phyloP scores from a whole-genome alignment of 2,888 invertebrate genomes.

The Mythimna impura region DNA sequence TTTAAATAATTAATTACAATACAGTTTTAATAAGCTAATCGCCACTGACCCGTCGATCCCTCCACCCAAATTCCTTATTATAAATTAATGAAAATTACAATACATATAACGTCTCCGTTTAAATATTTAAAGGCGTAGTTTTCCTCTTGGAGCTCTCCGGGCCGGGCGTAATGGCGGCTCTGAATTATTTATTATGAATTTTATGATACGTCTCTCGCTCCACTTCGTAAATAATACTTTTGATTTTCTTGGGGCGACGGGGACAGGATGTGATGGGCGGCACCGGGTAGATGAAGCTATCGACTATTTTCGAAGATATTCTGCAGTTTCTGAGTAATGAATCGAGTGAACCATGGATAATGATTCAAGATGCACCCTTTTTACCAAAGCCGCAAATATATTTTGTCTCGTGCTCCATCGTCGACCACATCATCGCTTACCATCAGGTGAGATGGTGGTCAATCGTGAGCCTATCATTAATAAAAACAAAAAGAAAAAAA shows the following conservation, averaged over 20 bases:
- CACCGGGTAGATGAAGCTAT: conserved; percentile 34
- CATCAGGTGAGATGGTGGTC: no score
- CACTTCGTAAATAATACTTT: conserved; percentile 82
- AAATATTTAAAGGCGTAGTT: conserved; percentile 87
- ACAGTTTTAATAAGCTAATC: conserved; percentile 65
- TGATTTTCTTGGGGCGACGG: conserved; percentile 74
- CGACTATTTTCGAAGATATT: conserved; percentile 9
- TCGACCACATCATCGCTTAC: no score
- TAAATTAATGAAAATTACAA: conserved; percentile 89
- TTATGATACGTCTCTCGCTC: conserved; percentile 84
- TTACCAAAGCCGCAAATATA: background rate
- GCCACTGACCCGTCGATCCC: conserved; percentile 66
- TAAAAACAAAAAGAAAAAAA: no score
- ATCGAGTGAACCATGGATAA: no score
- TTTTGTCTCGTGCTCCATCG: no score
- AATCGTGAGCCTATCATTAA: no score
- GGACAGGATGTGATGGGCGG: conserved; percentile 54
- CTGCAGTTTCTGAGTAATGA: conserved; percentile 8
- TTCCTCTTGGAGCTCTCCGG: conserved; percentile 77
- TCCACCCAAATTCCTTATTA: conserved; percentile 81
- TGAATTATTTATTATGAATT: conserved; percentile 88
- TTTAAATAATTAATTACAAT: conserved; percentile 45
- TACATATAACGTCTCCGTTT: conserved; percentile 87
- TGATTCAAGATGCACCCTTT: background rate
- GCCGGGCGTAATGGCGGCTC: conserved; percentile 82